Base-by-base conservation (phyloP, 2,797 vertebrate species). In the Alca torda region DNA sequence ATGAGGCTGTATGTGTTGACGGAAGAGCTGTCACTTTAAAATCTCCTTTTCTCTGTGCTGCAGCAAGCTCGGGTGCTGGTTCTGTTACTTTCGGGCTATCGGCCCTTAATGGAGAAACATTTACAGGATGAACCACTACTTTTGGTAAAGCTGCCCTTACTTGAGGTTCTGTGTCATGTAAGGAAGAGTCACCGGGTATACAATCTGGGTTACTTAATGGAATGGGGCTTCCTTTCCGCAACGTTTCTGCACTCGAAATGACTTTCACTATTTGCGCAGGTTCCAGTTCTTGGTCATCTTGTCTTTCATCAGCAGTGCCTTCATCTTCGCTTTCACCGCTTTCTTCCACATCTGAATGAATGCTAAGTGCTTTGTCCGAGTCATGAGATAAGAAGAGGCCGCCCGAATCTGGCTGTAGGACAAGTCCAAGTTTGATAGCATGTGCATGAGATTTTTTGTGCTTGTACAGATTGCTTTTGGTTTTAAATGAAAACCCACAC, bases 391-490 rank as follows among this genome's bases (percentile, higher is more conserved):
- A 93, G 37, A 99, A 99, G 61, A 99, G 98, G 46, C 98, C 98
- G 85, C 98, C 98, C 10, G 99, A 98, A 96, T 99, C 99, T 6
- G 99, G 98, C 2, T 99, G 99, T 17, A 98, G 97, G 74, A 99
- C 99, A 33, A 99, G 99, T 37, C 99, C 99, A 76, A 99, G 98
- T 97, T 99, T 99, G 95, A 99, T 99, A 37, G 99, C 99, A 17
- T 99, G 99, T 6, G 99, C 99, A 30, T 99, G 99, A 41, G 99
- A 99, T 75, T 99, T 99, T 97, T 99, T 99, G 98, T 99, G 99
- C 98, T 99, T 99, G 97, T 99, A 99, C 64, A 99, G 97, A 96
- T 99, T 99, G 97, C 99, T 99, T 98, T 99, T 99, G 92, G 99
- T 99, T 98, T 99, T 99, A 97, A 99, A 99, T 1, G 99, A 99